These are phyloP conservation scores for Poeciliopsis infans DNA, from an alignment of 2,797 vertebrate genomes.

Conservation along the genomic window DNA sequence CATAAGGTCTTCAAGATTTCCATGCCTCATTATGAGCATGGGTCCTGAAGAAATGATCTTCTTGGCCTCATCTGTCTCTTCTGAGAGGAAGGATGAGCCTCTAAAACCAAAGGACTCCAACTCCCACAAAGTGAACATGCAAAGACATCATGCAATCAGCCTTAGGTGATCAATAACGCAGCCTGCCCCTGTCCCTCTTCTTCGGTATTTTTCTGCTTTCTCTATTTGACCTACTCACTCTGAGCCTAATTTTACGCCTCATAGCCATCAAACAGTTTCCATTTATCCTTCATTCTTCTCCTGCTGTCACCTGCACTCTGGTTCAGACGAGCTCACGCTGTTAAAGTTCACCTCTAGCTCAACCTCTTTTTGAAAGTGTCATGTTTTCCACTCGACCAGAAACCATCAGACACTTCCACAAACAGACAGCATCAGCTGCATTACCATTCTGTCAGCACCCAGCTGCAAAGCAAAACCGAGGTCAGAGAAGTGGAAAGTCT, in stretches of 20 bases:
- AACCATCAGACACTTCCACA: conserved; percentile 65
- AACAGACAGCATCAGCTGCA: conserved; percentile 50
- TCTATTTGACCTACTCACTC: conserved; percentile 68
- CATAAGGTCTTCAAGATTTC: conserved; percentile 19
- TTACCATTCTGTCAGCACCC: conserved; percentile 74
- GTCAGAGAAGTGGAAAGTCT: conserved; percentile 53
- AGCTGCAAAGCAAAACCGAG: conserved; percentile 66
- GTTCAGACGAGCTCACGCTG: conserved; percentile 63
- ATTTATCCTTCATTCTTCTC: conserved; percentile 52
- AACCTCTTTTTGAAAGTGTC: conserved; percentile 69
- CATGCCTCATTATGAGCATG: conserved; percentile 22
- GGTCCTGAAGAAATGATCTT: conserved; percentile 17
- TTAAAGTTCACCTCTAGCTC: conserved; percentile 77
- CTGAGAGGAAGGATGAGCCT: conserved; percentile 28
- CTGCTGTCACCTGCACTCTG: conserved; percentile 70
- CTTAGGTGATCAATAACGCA: conserved; percentile 58
- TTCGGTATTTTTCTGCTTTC: conserved; percentile 28
- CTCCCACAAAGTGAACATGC: conserved; percentile 24
- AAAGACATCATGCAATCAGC: conserved; percentile 5
- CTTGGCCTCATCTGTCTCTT: conserved; percentile 18
- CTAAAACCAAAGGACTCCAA: conserved; percentile 11
- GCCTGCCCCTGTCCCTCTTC: conserved; percentile 17
- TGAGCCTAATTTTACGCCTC: conserved; percentile 58
- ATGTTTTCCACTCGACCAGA: conserved; percentile 76
- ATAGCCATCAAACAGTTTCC: conserved; percentile 44